A percentile compares a stretch with the other conserved stretches of the same genome.
These are phyloP conservation scores for Eupleurogrammus muticus DNA, from an alignment of 2,797 vertebrate genomes.

Conservation along the genomic window DNA sequence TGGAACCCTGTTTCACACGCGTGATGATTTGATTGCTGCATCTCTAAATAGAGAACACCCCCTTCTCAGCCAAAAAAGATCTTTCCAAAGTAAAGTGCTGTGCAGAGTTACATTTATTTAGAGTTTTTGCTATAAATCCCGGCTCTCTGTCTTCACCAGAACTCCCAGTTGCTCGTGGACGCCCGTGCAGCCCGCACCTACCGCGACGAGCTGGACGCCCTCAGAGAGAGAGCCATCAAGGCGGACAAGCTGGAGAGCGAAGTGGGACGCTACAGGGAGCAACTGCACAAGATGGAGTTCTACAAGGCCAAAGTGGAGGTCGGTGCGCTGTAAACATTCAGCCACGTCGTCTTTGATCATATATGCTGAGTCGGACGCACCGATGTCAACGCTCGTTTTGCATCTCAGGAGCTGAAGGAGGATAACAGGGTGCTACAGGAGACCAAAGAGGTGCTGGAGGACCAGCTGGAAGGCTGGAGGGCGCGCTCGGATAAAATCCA, in stretches of 20 bases:
- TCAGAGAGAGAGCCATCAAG: slow-evolving; percentile 91
- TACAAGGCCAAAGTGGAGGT: slow-evolving; percentile 96
- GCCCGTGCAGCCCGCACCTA: slow-evolving; percentile 92
- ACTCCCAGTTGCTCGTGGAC: slow-evolving; percentile 89
- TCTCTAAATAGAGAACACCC: not conserved
- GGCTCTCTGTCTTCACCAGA: slow-evolving; percentile 76
- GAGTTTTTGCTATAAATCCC: not conserved
- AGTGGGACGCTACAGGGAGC: slow-evolving; percentile 91
- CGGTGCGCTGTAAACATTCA: not conserved
- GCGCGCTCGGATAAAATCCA: slow-evolving; percentile 93
- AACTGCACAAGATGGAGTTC: slow-evolving; percentile 93
- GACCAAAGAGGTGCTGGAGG: slow-evolving; percentile 95
- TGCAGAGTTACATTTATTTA: not conserved
- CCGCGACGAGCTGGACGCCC: slow-evolving; percentile 91
- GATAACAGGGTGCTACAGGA: slow-evolving; percentile 94
- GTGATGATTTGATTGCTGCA: not conserved
- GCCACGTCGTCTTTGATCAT: not conserved
- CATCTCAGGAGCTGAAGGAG: slow-evolving; percentile 91
- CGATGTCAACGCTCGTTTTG: slow-evolving; percentile 11
- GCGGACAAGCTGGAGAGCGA: slow-evolving; percentile 96
- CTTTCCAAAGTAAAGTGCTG: not conserved
- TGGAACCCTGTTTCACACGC: not conserved
- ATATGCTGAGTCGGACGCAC: not conserved
- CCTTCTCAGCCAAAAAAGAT: not conserved
- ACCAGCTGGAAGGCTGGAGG: slow-evolving; percentile 90